phyloP scores from a whole-genome alignment of 2,113 vertebrate genomes.

The Cebidichthys violaceus region DNA sequence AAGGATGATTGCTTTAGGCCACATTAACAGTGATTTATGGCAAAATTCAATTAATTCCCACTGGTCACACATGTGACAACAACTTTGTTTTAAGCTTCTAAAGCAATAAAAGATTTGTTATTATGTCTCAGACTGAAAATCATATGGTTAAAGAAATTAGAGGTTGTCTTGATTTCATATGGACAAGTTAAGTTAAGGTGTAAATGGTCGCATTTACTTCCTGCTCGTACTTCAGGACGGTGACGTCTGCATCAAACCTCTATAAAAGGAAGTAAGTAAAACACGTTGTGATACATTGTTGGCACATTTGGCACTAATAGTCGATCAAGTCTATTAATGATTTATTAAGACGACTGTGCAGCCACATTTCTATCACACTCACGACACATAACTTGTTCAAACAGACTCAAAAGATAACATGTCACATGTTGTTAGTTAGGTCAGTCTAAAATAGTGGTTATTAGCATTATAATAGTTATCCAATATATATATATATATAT shows the following conservation, averaged over 20 bases:
- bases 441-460: neutral
- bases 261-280: constrained; percentile 30
- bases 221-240: constrained; percentile 3
- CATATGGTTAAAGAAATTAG: constrained; percentile 11
- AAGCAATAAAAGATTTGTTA: neutral
- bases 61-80: neutral
- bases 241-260: constrained; percentile 33
- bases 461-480: neutral
- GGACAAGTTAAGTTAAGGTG: neutral
- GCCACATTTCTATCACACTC: neutral
- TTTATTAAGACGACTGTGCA: neutral
- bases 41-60: neutral
- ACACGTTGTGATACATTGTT: constrained; percentile 13
- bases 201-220: constrained; percentile 36
- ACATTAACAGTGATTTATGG: neutral
- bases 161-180: constrained; percentile 23
- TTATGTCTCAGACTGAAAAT: constrained; percentile 14
- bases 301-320: neutral
- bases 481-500: too few species aligned
- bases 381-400: neutral
- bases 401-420: neutral
- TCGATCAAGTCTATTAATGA: neutral
- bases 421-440: neutral
- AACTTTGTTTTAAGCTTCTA: neutral
- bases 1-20: neutral